phyloP scores from a whole-genome alignment of 2,113 vertebrate genomes.

The Artemisiospiza belli region DNA sequence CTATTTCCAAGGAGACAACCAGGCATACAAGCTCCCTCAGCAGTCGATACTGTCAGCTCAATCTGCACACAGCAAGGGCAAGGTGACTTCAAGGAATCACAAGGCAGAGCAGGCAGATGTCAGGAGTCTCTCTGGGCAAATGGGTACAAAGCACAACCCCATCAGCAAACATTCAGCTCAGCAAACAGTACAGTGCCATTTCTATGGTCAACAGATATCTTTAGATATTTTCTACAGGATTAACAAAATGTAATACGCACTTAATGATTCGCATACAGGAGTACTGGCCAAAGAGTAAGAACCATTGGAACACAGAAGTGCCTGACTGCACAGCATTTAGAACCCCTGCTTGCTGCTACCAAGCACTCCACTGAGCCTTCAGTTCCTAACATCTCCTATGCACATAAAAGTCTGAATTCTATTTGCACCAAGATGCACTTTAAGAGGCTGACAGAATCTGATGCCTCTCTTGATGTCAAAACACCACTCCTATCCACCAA shows the following conservation, averaged over 20 bases:
- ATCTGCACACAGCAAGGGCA: background rate
- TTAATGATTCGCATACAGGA: background rate
- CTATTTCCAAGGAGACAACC: background rate
- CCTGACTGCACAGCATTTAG: background rate
- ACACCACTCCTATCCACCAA: background rate
- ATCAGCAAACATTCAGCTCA: background rate
- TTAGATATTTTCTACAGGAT: background rate
- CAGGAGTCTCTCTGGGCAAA: background rate
- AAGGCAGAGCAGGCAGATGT: background rate
- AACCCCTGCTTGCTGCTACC: background rate
- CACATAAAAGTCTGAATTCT: background rate
- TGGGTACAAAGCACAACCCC: background rate
- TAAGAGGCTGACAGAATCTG: background rate
- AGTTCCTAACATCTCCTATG: background rate
- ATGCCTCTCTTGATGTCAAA: background rate
- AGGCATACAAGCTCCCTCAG: background rate
- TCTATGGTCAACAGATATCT: background rate
- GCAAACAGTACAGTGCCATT: background rate
- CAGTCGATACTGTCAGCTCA: fast-evolving
- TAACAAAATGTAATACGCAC: background rate
- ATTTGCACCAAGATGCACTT: background rate
- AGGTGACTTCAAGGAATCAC: background rate
- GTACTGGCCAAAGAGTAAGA: background rate
- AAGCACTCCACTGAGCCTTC: background rate
- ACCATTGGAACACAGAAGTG: fast-evolving